Evolutionary conservation across 2,888 invertebrate genomes (phyloP), one percentile per base, ranked within the genome.

Genomic region (Julus scanicus): DNA sequence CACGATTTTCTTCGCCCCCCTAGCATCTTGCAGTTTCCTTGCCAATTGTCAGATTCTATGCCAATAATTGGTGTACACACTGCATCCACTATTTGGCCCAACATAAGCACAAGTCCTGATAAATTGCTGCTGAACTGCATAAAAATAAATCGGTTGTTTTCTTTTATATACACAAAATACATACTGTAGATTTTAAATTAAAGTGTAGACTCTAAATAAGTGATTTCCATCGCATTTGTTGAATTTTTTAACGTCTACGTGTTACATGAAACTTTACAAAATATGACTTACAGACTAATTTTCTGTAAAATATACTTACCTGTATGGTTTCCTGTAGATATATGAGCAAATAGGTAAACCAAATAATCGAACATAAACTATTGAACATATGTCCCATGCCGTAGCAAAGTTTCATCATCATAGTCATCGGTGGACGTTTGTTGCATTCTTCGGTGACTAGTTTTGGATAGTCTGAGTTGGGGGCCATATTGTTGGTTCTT

Each of bases 61-160:
- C 98, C 98, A 89, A 98, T 95, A 91, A 98, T 95, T 0, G 98
- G 97, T 39, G 98, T 98, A 29, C 96, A 94, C 88, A 98, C 86
- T 37, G 96, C 97, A 93, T 98, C 98, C 48, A 96, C 96, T 85
- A 91, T 91, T 93, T 95, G 94, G 91, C 95, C 97, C 90, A 97
- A 94, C 89, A 98, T 93, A 92, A 98, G 94, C 87, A 96, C 93
- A 86, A 94, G 92, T 44, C 94, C 94, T 1, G 94, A 92, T 89
- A 93, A 90, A 11, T 91, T 90, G 88, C 93, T 92, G 84, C 39
- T 84, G n/a, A 88, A 84, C 57, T 86, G 44, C 13, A 29, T 29
- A 11, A 80, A 63, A 71, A 37, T 2, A 87, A 17, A 84, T n/a
- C n/a, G n/a, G n/a, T n/a, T n/a, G n/a, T n/a, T n/a, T n/a, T n/a